Evolutionary conservation across 2,113 vertebrate species (phyloP).

Genomic region (Macheiramphus alcinus): DNA sequence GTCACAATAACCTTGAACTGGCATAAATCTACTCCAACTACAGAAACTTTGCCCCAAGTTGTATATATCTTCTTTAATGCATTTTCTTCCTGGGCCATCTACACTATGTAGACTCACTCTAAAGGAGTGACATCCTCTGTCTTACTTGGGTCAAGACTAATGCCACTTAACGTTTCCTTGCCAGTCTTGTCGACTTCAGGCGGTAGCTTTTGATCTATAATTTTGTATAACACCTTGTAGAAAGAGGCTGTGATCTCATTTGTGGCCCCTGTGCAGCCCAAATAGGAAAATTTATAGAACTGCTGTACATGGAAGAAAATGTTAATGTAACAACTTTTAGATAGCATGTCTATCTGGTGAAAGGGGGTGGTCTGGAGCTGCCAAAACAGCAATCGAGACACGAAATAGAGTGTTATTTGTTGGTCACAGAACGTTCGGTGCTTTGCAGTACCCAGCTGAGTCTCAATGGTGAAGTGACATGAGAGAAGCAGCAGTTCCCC

Average conservation of each 20-base stretch:
- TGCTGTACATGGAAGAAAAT: neutral
- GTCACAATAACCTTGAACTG: neutral
- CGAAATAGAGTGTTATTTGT: neutral
- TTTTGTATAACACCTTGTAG: neutral
- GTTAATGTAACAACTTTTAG: neutral
- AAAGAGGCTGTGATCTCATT: neutral
- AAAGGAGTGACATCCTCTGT: neutral
- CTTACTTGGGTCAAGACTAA: neutral
- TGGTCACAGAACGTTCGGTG: neutral
- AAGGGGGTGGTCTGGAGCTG: neutral
- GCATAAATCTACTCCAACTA: neutral
- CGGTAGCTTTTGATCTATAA: neutral
- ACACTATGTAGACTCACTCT: neutral
- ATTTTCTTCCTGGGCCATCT: neutral
- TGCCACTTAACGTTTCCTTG: neutral
- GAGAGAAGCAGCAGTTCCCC: neutral
- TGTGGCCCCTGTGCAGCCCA: neutral
- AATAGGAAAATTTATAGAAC: neutral
- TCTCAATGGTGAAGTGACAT: fast-evolving
- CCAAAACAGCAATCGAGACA: neutral
- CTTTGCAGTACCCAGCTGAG: neutral
- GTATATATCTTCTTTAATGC: neutral
- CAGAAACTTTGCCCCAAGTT: neutral
- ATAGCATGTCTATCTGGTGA: neutral
- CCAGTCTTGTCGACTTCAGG: neutral